Evolutionary conservation across 2,888 invertebrate genomes (phyloP), one percentile per base, ranked within the genome.

Genomic region (Agriopis marginaria): DNA sequence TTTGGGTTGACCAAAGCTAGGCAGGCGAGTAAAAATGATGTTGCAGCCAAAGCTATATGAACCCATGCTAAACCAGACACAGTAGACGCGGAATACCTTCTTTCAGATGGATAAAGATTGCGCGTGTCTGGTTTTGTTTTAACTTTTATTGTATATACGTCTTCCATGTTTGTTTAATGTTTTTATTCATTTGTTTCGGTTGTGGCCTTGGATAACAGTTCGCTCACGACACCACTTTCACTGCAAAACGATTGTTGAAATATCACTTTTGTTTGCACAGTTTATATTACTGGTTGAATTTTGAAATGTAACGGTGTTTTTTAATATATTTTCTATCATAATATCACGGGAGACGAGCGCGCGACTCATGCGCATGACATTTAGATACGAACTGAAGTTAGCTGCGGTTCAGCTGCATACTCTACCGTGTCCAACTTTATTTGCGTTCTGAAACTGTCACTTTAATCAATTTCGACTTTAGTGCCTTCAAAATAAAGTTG

Each of bases 121-220:
- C 95, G 90, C 1, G 95, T 94, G 76, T 95, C 95, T 2, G 95
- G 95, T 82, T 95, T 95, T 9, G 95, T 95, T 84, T 95, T 95
- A 80, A 96, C 95, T 91, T 95, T 96, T 71, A 96, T 95, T 75
- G 96, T 96, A 82, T 96, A 96, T 17, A 96, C 95, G 87, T 95
- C 95, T 91, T 96, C 96, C 96, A 96, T 96, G 55, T 51, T 67
- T 40, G 61, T 70, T 71, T 60, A 73, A 59, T 51, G 70, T 74
- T 76, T 49, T 75, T 71, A 60, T 42, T 47, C 44, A 71, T 71
- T 71, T 68, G 64, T 59, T 58, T 47, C 55, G 23, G n/a, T 47
- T 50, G 39, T 63, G 70, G 49, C 77, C 75, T 77, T 75, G 77
- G 54, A 53, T 56, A 40, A 58, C 70, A 9, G 65, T 47, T 50